These are phyloP conservation scores for Saguinus imperator DNA, from an alignment of 2,113 vertebrate species.

Conservation along the genomic window DNA sequence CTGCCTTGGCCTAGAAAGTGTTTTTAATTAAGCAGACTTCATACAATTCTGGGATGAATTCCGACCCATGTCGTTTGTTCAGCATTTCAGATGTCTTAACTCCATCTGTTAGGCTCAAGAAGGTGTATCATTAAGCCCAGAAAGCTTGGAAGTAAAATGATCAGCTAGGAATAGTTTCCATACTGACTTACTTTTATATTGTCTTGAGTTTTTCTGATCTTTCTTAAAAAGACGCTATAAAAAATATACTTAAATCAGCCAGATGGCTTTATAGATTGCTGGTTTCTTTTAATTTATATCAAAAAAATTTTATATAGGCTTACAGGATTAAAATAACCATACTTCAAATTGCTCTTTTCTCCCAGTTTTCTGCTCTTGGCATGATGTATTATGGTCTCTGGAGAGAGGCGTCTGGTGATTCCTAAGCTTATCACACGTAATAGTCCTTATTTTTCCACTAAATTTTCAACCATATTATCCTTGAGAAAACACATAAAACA, in stretches of 20 bases:
- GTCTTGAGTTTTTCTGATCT: slow-evolving; percentile 70
- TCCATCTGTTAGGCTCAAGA: background rate
- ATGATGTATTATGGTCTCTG: background rate
- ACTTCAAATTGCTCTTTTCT: slow-evolving; percentile 28
- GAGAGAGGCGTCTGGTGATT: background rate
- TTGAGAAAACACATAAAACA: slow-evolving; percentile 22
- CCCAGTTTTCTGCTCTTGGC: background rate
- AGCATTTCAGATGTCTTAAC: background rate
- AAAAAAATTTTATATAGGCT: slow-evolving; percentile 50
- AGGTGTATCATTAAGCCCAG: slow-evolving; percentile 27
- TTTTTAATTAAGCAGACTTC: slow-evolving; percentile 72
- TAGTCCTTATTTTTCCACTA: background rate
- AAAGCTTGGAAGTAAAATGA: slow-evolving; percentile 58
- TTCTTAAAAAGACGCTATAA: slow-evolving; percentile 71
- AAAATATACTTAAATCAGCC: slow-evolving; percentile 64
- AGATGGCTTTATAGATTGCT: slow-evolving; percentile 57
- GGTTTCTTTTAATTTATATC: slow-evolving; percentile 64
- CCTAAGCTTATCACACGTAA: background rate
- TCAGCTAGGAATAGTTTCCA: slow-evolving; percentile 71
- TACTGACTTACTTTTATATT: slow-evolving; percentile 62
- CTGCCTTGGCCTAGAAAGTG: slow-evolving; percentile 53
- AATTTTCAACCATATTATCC: background rate
- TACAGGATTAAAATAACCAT: slow-evolving; percentile 44
- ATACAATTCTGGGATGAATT: background rate
- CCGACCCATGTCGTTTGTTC: background rate